Percentiles rank a stretch among this genome's conserved stretches.
phyloP scores from a whole-genome alignment of 2,113 vertebrate species.

The Nycticebus coucang region DNA sequence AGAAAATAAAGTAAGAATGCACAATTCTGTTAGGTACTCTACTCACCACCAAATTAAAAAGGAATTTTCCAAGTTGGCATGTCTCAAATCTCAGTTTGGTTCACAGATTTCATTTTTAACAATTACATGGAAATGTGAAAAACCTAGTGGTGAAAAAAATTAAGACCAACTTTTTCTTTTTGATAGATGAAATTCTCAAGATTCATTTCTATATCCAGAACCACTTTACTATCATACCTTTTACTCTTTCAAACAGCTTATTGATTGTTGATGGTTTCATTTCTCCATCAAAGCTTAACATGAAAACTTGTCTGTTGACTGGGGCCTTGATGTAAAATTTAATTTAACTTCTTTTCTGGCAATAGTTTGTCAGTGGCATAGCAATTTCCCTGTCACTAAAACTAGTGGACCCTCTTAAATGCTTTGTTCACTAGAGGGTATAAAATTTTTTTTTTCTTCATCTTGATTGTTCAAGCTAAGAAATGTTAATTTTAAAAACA shows the following conservation, averaged over 20 bases:
- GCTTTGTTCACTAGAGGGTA: slow-evolving; percentile 18
- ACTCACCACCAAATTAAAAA: neutral
- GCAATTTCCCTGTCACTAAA: slow-evolving; percentile 74
- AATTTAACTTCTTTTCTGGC: slow-evolving; percentile 65
- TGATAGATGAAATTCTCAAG: slow-evolving; percentile 41
- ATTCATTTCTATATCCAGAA: slow-evolving; percentile 64
- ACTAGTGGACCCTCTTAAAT: slow-evolving; percentile 31
- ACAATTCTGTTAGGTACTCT: slow-evolving; percentile 38
- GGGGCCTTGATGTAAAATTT: slow-evolving; percentile 73
- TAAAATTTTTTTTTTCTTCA: slow-evolving; percentile 64
- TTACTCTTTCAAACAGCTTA: slow-evolving; percentile 68
- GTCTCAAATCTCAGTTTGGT: slow-evolving; percentile 56
- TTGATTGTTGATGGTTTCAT: slow-evolving; percentile 76
- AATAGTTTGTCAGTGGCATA: slow-evolving; percentile 63
- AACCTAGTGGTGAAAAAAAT: slow-evolving; percentile 23
- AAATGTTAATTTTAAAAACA: slow-evolving; percentile 39
- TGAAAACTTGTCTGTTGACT: slow-evolving; percentile 70
- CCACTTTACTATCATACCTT: slow-evolving; percentile 53
- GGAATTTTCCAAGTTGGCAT: slow-evolving; percentile 39
- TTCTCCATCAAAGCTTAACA: slow-evolving; percentile 72
- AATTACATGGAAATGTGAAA: slow-evolving; percentile 38
- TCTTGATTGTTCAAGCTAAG: slow-evolving; percentile 44
- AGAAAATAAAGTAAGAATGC: neutral
- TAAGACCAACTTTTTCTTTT: slow-evolving; percentile 44
- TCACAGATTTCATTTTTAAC: slow-evolving; percentile 50